Evolutionary conservation across 2,888 invertebrate species (phyloP).

Genomic region (Congeria kusceri): DNA sequence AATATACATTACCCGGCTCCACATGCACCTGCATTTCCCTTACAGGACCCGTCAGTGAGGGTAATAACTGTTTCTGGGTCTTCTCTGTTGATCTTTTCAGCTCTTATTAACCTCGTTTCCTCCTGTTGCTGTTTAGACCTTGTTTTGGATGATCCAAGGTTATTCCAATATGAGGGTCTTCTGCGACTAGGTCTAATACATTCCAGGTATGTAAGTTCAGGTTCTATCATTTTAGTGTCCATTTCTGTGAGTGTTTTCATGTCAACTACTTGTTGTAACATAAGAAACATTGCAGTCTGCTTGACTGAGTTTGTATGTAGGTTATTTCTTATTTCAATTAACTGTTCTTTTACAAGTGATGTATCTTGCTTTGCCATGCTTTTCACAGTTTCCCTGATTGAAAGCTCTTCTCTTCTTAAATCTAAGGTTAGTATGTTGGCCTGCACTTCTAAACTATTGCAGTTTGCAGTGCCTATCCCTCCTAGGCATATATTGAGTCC

Average conservation of each 20-base stretch:
- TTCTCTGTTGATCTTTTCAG: not conserved
- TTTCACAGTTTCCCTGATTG: conserved; percentile 14
- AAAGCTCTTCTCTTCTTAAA: conserved; percentile 18
- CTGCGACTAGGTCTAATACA: conserved; percentile 8
- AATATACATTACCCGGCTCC: conserved; percentile 19
- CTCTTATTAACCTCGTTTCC: not conserved
- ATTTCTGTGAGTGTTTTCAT: conserved; percentile 18
- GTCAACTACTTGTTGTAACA: conserved; percentile 12
- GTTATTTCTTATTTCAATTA: not conserved
- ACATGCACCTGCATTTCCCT: conserved; percentile 20
- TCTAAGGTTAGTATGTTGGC: conserved; percentile 15
- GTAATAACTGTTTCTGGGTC: conserved; percentile 1
- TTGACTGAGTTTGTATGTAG: not conserved
- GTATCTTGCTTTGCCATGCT: conserved; percentile 10
- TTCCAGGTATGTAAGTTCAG: conserved; percentile 18
- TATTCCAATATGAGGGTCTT: conserved; percentile 30
- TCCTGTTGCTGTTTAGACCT: conserved; percentile 12
- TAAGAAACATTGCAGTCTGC: conserved; percentile 7
- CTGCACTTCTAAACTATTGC: conserved; percentile 18
- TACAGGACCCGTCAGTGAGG: conserved; percentile 26
- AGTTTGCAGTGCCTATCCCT: not conserved
- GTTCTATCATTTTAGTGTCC: conserved; percentile 4
- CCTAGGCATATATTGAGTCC: conserved; percentile 22
- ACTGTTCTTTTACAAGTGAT: not conserved
- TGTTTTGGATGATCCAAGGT: conserved; percentile 22